Evolutionary conservation across 2,888 invertebrate species (phyloP).

Genomic region (Drosophila helvetica): DNA sequence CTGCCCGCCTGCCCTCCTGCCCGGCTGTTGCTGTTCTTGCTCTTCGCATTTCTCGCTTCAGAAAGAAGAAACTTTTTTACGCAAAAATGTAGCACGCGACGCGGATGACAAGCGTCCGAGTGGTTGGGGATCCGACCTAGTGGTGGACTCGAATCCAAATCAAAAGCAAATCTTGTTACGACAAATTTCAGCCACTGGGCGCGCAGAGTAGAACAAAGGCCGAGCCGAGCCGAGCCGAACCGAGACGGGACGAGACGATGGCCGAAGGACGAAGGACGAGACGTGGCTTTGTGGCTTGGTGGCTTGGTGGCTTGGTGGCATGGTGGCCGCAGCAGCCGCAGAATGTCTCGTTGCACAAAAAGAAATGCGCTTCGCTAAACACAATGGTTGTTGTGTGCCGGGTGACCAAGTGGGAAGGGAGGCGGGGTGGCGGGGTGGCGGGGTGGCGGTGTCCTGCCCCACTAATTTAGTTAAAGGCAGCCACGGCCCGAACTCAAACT

Average conservation of each 20-base stretch:
- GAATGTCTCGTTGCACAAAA: constrained; percentile 64
- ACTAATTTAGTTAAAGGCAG: constrained; percentile 75
- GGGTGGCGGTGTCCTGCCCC: constrained; percentile 36
- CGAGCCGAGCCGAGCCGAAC: constrained; percentile 24
- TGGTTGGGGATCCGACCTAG: neutral
- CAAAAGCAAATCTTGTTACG: constrained; percentile 75
- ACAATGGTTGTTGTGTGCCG: constrained; percentile 51
- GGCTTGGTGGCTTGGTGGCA: neutral
- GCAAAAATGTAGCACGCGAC: constrained; percentile 60
- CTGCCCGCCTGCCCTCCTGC: constrained; percentile 18
- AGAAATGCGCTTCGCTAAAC: constrained; percentile 69
- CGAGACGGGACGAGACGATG: constrained; percentile 48
- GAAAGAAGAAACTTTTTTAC: constrained; percentile 66
- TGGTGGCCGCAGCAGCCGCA: constrained; percentile 4
- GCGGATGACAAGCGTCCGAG: constrained; percentile 7
- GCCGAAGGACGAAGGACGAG: neutral
- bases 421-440: constrained; percentile 24
- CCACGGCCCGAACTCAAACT: constrained; percentile 63
- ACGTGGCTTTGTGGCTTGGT: neutral
- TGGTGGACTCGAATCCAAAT: constrained; percentile 43
- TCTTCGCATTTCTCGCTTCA: constrained; percentile 58
- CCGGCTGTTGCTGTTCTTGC: constrained; percentile 19
- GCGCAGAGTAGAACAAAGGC: constrained; percentile 68
- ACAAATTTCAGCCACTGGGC: constrained; percentile 71
- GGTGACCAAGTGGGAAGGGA: neutral